Percentiles rank a stretch among this genome's conserved stretches.
Conservation (phyloP, 2,888 invertebrate species). For the Rhagonycha lutea region DNA sequence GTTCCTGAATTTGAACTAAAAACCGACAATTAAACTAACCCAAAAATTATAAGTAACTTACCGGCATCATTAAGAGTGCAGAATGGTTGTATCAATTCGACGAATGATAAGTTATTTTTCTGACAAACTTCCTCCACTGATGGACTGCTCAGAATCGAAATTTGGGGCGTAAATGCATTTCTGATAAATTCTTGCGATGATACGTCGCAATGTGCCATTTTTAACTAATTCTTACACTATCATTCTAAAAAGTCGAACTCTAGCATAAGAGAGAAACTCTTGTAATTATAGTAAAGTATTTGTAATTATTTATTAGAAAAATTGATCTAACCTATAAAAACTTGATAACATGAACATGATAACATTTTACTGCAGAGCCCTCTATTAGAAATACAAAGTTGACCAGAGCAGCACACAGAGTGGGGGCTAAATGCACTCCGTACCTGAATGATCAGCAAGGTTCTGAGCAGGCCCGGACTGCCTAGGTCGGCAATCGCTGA, state of each 20-base stretch:
- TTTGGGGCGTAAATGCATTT: constrained; percentile 86
- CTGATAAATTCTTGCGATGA: constrained; percentile 86
- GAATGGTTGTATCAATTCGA: constrained; percentile 90
- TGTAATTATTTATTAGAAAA: not conserved
- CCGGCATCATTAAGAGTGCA: constrained; percentile 75
- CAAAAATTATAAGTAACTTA: constrained; percentile 46
- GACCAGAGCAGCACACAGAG: not conserved
- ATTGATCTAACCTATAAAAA: not conserved
- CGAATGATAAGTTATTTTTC: constrained; percentile 89
- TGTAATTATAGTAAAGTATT: no score
- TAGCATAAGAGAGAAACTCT: not conserved
- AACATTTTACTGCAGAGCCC: not conserved
- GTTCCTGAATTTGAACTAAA: constrained; percentile 82
- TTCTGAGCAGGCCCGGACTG: no score
- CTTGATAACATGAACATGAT: not conserved
- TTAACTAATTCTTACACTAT: constrained; percentile 26
- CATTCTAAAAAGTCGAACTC: not conserved
- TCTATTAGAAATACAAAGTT: not conserved
- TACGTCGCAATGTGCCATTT: constrained; percentile 66
- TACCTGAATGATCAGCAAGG: no score
- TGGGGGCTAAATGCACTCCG: no score
- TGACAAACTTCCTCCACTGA: constrained; percentile 83
- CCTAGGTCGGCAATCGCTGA: no score
- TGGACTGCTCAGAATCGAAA: constrained; percentile 83
- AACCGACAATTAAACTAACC: not conserved